Base-by-base conservation (phyloP, 2,113 vertebrate species). In the Tragelaphus strepsiceros region DNA sequence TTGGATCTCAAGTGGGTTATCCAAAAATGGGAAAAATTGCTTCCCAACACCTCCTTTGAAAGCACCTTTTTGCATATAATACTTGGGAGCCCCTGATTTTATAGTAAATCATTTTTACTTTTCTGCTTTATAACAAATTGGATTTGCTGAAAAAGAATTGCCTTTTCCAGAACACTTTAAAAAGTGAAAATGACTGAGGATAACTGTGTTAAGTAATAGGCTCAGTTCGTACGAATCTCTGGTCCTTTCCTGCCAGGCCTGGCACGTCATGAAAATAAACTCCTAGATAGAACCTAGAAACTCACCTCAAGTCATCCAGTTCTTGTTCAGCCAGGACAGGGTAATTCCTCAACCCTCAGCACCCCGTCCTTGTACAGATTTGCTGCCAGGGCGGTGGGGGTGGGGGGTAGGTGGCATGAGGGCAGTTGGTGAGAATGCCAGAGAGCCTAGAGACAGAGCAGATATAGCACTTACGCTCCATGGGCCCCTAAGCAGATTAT, bases 101-200 rank as follows among this genome's bases (percentile, higher is more conserved):
- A 1, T 85, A 91, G 80, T 56, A 85, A 62, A 51, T 83, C 58
- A 51, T 56, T 77, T 53, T 43, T 77, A 77, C 19, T 95, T 62
- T 90, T 82, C 62, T 90, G 1, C 80, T 46, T 84, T 92, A 11
- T 32, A 56, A 51, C 53, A 30, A 49, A 53, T 82, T 94, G 54
- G 46, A 24, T 62, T 88, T 97, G 56, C 64, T 88, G 49, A 80
- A 88, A 81, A 26, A 43, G 82, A 95, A 78, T 81, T 91, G 16
- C 10, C 22, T n/a, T 95, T 88, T 61, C n/a, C n/a, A 81, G 24
- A 84, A 89, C 3, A 74, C 21, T 85, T 82, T 71, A 46, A 82
- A 96, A 82, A n/a, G 21, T 67, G 51, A 85, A 86, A 94, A 15
- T 91, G 39, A 87, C 59, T 93, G 59, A 16, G 26, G 43, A 49